Base-by-base conservation (phyloP, 2,797 vertebrate genomes). In the Serranus cabrilla region DNA sequence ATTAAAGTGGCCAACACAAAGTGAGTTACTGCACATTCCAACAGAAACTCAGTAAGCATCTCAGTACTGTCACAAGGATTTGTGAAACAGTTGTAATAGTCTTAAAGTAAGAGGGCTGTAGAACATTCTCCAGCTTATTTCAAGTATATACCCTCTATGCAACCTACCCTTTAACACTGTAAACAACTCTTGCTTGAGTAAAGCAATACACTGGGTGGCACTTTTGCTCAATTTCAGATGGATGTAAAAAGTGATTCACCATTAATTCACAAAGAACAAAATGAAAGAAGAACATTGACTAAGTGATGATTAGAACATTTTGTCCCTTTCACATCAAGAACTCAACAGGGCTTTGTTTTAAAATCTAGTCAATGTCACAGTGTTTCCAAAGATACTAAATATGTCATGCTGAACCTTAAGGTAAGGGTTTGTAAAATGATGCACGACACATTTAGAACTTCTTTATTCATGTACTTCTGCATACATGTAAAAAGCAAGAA, bases 1-100 rank as follows among this genome's bases (percentile, higher is more conserved):
- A 95, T 99, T 86, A 99, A 99, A 85, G 85, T 99, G 78, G 95
- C 96, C 83, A 96, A 92, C 80, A 92, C 94, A 76, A 96, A 97
- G 98, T 99, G 93, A 89, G 96, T 95, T 56, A 57, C 45, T 65
- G 20, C 63, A 31, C 34, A 66, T 59, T 63, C 18, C 63, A 72
- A 27, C 37, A 40, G 0, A 42, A 77, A 54, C 31, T 51, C 27
- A 55, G 0, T 50, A 40, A 51, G 50, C 42, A 46, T 54, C 18
- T 77, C 64, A 57, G 46, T 18, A 11, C 4, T 56, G 20, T 23
- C 9, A 14, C 20, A 54, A 51, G 1, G 43, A 62, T 25, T 47
- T 74, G 11, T 37, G n/a, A 63, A 72, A 65, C 34, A 12, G 27
- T 55, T 61, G 5, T 60, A 49, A 40, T 43, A 66, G 34, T 61